A percentile compares a stretch with the other conserved stretches of the same genome.
Conservation (phyloP, 2,797 vertebrate species). For the Borostomias antarcticus region DNA sequence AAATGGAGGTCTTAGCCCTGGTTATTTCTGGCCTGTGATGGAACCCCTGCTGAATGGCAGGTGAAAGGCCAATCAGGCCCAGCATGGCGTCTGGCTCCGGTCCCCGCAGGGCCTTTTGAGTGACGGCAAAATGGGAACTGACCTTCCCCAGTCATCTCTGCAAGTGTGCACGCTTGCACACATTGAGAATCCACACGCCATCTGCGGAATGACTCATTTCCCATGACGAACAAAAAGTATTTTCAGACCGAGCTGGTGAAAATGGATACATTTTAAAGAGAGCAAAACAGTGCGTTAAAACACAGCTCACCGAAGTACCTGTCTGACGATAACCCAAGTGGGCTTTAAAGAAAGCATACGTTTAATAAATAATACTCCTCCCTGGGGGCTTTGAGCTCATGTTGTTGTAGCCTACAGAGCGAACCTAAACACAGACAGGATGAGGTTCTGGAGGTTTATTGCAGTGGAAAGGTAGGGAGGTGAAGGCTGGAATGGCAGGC, state of each 20-base stretch:
- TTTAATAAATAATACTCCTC: too few relatives aligned
- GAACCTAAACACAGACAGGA: too few relatives aligned
- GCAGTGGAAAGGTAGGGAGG: too few relatives aligned
- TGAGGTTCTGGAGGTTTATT: too few relatives aligned
- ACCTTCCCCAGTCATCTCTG: background rate
- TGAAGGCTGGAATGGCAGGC: too few relatives aligned
- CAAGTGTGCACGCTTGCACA: background rate
- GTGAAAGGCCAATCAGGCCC: slow-evolving; percentile 16
- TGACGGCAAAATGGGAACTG: background rate
- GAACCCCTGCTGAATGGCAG: background rate
- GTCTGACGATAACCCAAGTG: too few relatives aligned
- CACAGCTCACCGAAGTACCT: too few relatives aligned
- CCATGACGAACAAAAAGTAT: background rate
- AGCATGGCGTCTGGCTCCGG: background rate
- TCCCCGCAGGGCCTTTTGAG: background rate
- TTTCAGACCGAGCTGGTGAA: background rate
- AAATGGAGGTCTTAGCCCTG: slow-evolving; percentile 6
- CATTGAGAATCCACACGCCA: background rate
- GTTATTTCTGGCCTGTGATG: background rate
- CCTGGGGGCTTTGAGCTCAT: too few relatives aligned
- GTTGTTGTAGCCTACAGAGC: too few relatives aligned
- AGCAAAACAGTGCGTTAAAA: background rate
- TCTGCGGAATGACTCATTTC: background rate
- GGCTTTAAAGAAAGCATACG: too few relatives aligned
- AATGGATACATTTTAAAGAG: background rate